phyloP scores from a whole-genome alignment of 2,888 invertebrate genomes.

The Xylota segnis region DNA sequence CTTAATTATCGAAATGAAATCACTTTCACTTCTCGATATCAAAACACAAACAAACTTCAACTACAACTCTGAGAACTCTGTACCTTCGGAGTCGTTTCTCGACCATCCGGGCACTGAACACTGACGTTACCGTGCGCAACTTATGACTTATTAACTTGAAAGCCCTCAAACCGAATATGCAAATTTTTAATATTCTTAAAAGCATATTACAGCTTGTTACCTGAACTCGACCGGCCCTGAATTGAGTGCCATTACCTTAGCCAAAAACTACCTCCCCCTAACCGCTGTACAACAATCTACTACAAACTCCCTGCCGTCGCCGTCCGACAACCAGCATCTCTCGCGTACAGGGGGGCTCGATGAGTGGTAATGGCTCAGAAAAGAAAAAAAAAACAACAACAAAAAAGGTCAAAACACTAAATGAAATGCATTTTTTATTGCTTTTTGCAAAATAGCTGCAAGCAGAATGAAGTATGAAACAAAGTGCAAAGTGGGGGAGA shows the following conservation, averaged over 20 bases:
- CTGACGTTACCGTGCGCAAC: constrained; percentile 21
- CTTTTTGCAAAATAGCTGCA: constrained; percentile 52
- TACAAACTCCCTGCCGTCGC: neutral
- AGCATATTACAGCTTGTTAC: constrained; percentile 56
- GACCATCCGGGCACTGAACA: neutral
- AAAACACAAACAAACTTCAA: constrained; percentile 4
- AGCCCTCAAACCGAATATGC: constrained; percentile 44
- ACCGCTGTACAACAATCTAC: constrained; percentile 22
- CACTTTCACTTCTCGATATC: constrained; percentile 13
- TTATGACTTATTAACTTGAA: constrained; percentile 62
- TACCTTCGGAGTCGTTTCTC: neutral
- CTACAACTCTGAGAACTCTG: neutral
- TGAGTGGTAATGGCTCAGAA: constrained; percentile 50
- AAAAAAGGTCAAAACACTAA: constrained; percentile 45
- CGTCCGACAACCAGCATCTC: constrained; percentile 4
- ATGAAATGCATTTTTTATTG: constrained; percentile 67
- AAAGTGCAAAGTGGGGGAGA: constrained; percentile 10
- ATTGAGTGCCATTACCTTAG: constrained; percentile 42
- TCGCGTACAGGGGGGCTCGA: constrained; percentile 2
- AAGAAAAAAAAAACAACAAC: constrained; percentile 37
- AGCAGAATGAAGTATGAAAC: constrained; percentile 34
- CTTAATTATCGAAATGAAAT: constrained; percentile 56
- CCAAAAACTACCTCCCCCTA: constrained; percentile 14
- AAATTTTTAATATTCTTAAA: constrained; percentile 68
- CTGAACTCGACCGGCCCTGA: constrained; percentile 35